Base-by-base conservation (phyloP, 2,797 vertebrate species). In the Borostomias antarcticus region DNA sequence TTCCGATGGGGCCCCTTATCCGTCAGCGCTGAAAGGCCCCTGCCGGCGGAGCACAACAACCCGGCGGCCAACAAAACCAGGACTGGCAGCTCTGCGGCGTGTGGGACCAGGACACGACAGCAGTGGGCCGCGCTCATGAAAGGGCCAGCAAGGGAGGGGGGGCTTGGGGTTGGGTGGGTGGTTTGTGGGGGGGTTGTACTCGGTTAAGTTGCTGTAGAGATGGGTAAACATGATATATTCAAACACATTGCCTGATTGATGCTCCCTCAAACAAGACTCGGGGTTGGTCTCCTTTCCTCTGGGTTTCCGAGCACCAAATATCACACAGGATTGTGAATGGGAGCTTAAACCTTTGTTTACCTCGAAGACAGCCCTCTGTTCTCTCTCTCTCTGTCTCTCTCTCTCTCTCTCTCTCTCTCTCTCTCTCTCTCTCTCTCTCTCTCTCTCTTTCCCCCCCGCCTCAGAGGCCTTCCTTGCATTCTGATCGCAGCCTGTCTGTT, bases 381-480 rank as follows among this genome's bases (percentile, higher is more conserved):
- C 82, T 86, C 86, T 77, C 72, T 61, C 71, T 48, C 47, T 57
- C 48, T 51, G 21, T 9, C n/a, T 10, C 26, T 25, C 26, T 25
- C 51, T 28, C 19, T 32, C 23, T 8, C 10, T 19, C 28, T n/a
- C 37, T 21, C 35, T 50, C n/a, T 15, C 57, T 50, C 29, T 28
- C 37, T 10, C 25, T 10, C 25, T 9, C 29, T 15, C 40, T 79
- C 75, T 75, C 79, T 74, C 79, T 70, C 81, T 68, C 52, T 25
- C 69, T 77, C 80, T 79, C 79, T 53, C 73, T 73, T 77, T 76
- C 28, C 23, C 76, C 64, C 72, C 25, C 51, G 32, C 17, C 73
- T 68, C 74, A 73, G 83, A 78, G 78, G 82, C 19, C 88, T 87
- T 89, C 83, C 88, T 88, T 88, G 87, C 80, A 89, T 90, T 86